A percentile compares a stretch with the other conserved stretches of the same genome.
phyloP scores from a whole-genome alignment of 2,113 vertebrate species.

The Pelmatolapia mariae region DNA sequence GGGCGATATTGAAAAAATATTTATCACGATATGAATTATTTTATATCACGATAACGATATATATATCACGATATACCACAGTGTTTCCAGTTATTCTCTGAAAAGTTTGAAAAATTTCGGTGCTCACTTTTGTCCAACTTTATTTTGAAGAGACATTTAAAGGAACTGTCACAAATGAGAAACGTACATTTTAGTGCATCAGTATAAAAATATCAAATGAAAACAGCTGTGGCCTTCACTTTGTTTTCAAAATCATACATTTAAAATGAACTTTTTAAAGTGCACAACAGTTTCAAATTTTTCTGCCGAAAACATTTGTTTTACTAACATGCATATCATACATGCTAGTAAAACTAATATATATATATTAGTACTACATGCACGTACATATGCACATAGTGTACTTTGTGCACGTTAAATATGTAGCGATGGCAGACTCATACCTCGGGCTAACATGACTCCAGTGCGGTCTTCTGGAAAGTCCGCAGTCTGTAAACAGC shows the following conservation, averaged over 20 bases:
- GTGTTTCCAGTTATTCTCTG: fast-evolving
- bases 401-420: background rate
- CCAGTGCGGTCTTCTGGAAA: background rate
- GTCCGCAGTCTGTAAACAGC: background rate
- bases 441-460: background rate
- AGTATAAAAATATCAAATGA: background rate
- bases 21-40: fast-evolving
- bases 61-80: too few species aligned
- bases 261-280: background rate
- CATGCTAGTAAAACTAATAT: background rate
- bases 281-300: background rate
- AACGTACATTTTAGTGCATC: background rate
- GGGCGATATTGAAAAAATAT: fast-evolving
- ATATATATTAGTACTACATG: background rate
- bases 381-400: background rate
- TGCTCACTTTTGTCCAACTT: background rate
- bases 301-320: background rate
- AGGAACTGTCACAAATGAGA: background rate
- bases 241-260: background rate
- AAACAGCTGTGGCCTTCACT: background rate
- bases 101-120: background rate
- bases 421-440: fast-evolving
- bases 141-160: background rate
- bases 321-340: background rate
- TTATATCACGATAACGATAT: fast-evolving